These are phyloP conservation scores for Illadopsis cleaveri DNA, from an alignment of 2,113 vertebrate species.

Conservation along the genomic window DNA sequence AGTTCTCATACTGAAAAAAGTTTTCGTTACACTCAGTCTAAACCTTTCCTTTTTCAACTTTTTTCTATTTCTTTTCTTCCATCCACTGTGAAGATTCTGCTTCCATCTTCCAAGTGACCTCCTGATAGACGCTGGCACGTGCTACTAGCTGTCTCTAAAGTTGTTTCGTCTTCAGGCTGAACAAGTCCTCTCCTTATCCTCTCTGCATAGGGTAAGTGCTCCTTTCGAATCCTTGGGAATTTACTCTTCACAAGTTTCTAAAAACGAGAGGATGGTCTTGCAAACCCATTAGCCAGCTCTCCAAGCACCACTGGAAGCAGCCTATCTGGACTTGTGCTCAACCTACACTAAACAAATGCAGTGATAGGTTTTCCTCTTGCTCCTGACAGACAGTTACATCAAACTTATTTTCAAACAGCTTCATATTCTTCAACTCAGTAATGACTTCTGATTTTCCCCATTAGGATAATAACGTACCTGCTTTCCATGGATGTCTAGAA, in stretches of 20 bases:
- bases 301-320: background rate
- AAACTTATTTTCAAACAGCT: background rate
- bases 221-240: background rate
- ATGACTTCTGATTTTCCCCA: background rate
- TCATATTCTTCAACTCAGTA: background rate
- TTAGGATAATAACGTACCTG: background rate
- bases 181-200: background rate
- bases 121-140: background rate
- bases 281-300: background rate
- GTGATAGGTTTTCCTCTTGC: background rate
- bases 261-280: background rate
- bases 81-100: background rate
- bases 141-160: background rate
- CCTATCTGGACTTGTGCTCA: background rate
- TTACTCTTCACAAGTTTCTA: background rate
- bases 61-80: background rate
- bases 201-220: background rate
- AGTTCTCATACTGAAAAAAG: background rate
- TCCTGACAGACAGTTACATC: background rate
- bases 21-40: background rate
- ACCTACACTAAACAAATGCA: background rate
- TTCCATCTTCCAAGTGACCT: background rate
- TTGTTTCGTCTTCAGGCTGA: background rate
- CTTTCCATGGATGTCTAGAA: background rate
- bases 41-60: background rate